A percentile compares a stretch with the other conserved stretches of the same genome.
Evolutionary conservation across 2,113 vertebrate genomes (phyloP).

Genomic region (Physeter macrocephalus): DNA sequence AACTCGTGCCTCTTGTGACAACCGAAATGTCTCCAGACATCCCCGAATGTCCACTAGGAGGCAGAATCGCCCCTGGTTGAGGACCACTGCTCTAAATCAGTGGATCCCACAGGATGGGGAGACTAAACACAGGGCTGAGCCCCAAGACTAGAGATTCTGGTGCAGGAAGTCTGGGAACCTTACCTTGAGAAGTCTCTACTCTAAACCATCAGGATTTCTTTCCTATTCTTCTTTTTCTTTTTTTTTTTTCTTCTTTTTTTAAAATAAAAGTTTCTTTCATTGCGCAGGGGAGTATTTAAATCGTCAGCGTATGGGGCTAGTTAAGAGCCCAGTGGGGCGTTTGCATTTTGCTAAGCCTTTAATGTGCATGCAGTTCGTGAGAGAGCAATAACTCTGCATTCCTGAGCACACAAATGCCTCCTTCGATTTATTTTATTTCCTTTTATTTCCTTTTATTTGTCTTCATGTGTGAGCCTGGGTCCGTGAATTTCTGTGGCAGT

Average conservation of each 20-base stretch:
- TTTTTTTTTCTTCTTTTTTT: no score
- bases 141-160: rapidly evolving
- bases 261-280: background rate
- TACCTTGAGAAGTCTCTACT: background rate
- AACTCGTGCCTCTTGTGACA: rapidly evolving
- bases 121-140: background rate
- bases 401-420: background rate
- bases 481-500: background rate
- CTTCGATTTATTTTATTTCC: background rate
- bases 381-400: background rate
- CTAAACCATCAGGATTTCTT: background rate
- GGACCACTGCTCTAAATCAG: background rate
- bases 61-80: rapidly evolving
- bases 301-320: background rate
- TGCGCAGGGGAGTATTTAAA: no score
- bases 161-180: background rate
- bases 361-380: background rate
- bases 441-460: background rate
- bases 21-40: background rate
- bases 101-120: background rate
- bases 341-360: background rate
- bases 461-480: background rate
- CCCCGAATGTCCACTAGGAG: rapidly evolving
- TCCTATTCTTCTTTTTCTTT: background rate
- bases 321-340: background rate